These are phyloP conservation scores for Thaumatotibia leucotreta DNA, from an alignment of 1,140 invertebrate species.

Conservation along the genomic window DNA sequence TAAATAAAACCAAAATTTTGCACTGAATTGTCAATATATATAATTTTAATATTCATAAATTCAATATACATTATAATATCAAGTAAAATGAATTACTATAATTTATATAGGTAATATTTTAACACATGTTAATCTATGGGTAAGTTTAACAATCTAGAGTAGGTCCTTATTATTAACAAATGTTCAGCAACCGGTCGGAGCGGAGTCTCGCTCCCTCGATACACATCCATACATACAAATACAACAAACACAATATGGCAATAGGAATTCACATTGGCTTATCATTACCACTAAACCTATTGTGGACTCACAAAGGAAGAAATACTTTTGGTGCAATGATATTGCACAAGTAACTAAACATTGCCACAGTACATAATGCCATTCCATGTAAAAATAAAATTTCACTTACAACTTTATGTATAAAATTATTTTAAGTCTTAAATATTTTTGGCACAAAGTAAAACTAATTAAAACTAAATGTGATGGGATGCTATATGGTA, in stretches of 20 bases:
- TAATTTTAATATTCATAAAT: slow-evolving; percentile 76
- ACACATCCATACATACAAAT: slow-evolving; percentile 25
- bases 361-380: slow-evolving; percentile 65
- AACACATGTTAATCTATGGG: slow-evolving; percentile 75
- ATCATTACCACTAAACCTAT: slow-evolving; percentile 36
- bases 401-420: slow-evolving; percentile 33
- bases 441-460: slow-evolving; percentile 62
- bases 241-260: slow-evolving; percentile 64
- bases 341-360: slow-evolving; percentile 57
- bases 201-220: slow-evolving; percentile 15
- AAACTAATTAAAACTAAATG: slow-evolving; percentile 38
- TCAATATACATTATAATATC: slow-evolving; percentile 76
- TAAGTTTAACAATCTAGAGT: slow-evolving; percentile 73
- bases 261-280: slow-evolving; percentile 71
- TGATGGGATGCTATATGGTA: slow-evolving; percentile 61
- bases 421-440: slow-evolving; percentile 53
- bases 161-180: slow-evolving; percentile 59
- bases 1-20: slow-evolving; percentile 23
- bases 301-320: slow-evolving; percentile 43
- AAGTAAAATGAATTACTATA: slow-evolving; percentile 75
- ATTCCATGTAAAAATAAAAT: slow-evolving; percentile 53
- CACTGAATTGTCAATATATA: slow-evolving; percentile 73
- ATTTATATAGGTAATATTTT: slow-evolving; percentile 76
- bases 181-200: slow-evolving; percentile 29
- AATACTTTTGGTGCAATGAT: slow-evolving; percentile 58